A percentile compares a stretch with the other conserved stretches of the same genome.
Conservation (phyloP, 1,140 invertebrate genomes). For the Chionoecetes opilio region DNA sequence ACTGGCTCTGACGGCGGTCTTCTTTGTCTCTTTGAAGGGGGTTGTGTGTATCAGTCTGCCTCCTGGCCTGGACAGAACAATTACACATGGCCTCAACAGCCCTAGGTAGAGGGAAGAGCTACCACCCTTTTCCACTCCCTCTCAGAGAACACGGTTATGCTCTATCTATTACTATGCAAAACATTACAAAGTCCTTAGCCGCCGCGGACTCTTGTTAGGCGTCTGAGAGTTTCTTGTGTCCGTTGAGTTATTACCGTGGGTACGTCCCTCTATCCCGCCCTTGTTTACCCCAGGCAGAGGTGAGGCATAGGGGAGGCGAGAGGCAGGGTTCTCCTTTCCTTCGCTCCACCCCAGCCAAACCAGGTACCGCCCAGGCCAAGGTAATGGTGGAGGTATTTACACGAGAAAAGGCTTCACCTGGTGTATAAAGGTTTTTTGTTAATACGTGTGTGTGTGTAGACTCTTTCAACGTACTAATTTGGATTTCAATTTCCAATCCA, state of each 20-base stretch:
- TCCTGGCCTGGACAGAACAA: not conserved
- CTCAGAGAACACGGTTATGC: not conserved
- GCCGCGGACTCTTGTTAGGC: not conserved
- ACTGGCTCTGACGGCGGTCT: not conserved
- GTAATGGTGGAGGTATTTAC: not conserved
- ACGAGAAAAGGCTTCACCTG: not conserved
- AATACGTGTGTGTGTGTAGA: not conserved
- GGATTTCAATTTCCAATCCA: not conserved
- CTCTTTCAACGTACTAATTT: not conserved
- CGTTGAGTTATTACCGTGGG: constrained; percentile 56
- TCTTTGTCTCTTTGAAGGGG: not conserved
- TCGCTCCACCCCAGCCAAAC: not conserved
- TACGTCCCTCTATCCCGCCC: not conserved
- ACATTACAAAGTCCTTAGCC: constrained; percentile 42
- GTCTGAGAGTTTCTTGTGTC: not conserved
- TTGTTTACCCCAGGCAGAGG: constrained; percentile 38
- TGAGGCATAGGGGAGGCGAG: not conserved
- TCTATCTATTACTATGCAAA: constrained; percentile 71
- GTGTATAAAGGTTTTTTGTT: not conserved
- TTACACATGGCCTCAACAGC: not conserved
- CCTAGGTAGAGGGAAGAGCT: not conserved
- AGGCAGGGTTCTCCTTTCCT: not conserved
- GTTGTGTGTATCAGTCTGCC: not conserved
- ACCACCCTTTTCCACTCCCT: constrained; percentile 19
- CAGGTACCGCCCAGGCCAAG: not conserved